phyloP scores from a whole-genome alignment of 2,113 vertebrate genomes.

The Semnornis frantzii region DNA sequence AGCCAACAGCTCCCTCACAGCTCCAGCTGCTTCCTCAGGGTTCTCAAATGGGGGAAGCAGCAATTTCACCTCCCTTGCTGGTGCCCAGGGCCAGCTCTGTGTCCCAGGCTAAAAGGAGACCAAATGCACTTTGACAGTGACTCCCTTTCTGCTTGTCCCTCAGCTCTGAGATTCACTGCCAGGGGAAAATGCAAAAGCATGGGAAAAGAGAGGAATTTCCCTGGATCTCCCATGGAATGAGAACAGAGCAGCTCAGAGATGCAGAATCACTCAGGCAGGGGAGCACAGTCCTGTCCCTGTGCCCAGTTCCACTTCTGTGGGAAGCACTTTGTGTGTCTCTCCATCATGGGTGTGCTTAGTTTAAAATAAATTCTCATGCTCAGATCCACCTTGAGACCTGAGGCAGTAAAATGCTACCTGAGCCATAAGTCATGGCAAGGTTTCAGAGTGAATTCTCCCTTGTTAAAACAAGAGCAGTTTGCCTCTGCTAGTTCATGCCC shows the following conservation, averaged over 20 bases:
- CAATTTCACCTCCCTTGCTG: background rate
- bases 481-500: background rate
- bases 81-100: background rate
- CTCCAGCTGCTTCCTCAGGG: background rate
- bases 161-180: background rate
- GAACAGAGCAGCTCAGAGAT: background rate
- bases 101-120: background rate
- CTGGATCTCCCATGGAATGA: background rate
- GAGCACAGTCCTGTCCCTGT: rapidly evolving
- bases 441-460: background rate
- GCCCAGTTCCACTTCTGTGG: background rate
- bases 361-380: background rate
- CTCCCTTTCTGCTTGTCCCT: background rate
- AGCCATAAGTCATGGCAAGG: background rate
- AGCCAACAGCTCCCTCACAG: rapidly evolving
- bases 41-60: rapidly evolving
- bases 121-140: rapidly evolving
- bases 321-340: background rate
- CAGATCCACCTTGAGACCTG: background rate
- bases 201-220: background rate
- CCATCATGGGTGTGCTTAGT: background rate
- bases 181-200: background rate
- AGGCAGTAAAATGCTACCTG: background rate
- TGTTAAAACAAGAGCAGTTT: rapidly evolving
- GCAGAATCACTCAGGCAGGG: background rate